Conservation (phyloP, 2,797 vertebrate genomes). For the Mastacembelus armatus region DNA sequence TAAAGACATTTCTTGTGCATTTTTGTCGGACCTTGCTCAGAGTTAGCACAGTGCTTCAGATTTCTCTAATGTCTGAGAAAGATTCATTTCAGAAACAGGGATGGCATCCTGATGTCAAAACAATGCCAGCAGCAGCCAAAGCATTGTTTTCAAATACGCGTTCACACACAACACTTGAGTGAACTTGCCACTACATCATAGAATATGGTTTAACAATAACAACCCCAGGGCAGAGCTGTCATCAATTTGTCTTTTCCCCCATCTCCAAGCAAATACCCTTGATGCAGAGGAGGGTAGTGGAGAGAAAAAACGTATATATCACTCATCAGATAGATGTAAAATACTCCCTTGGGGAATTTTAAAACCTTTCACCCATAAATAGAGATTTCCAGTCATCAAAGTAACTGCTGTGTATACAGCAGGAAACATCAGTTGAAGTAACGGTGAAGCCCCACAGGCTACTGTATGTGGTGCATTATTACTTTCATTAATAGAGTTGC, state of each 20-base stretch:
- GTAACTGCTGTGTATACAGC: constrained; percentile 28
- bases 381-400: constrained; percentile 65
- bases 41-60: neutral
- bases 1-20: neutral
- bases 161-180: constrained; percentile 45
- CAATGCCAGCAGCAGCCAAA: constrained; percentile 56
- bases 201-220: constrained; percentile 69
- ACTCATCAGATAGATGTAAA: constrained; percentile 60
- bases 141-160: constrained; percentile 44
- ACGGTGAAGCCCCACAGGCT: constrained; percentile 27
- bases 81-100: constrained; percentile 54
- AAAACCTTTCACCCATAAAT: constrained; percentile 54
- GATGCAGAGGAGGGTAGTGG: constrained; percentile 42
- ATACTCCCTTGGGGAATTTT: constrained; percentile 43
- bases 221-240: constrained; percentile 64
- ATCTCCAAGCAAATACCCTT: constrained; percentile 36
- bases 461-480: constrained; percentile 3
- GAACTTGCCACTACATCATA: constrained; percentile 72
- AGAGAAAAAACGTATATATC: constrained; percentile 49
- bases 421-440: constrained; percentile 20
- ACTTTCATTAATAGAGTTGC: constrained; percentile 28
- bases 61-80: constrained; percentile 29
- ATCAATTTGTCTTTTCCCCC: constrained; percentile 63
- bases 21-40: neutral
- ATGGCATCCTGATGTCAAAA: constrained; percentile 62